Conservation (phyloP, 2,888 invertebrate genomes). For the Dryobota labecula region DNA sequence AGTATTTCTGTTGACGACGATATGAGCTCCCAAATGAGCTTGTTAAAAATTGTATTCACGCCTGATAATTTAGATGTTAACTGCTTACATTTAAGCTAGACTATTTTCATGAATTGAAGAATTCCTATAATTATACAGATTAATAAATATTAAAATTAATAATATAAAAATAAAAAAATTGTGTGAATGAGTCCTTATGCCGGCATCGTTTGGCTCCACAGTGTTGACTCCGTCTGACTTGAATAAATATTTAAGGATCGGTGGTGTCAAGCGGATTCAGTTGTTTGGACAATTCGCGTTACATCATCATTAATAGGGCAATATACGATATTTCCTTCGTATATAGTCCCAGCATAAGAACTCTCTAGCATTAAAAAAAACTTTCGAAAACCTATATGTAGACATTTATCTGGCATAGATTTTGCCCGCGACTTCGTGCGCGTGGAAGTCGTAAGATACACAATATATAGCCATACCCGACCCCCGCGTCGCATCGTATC, state of each 20-base stretch:
- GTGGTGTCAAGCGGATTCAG: conserved; percentile 80
- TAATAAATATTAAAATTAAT: not conserved
- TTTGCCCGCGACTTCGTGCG: too few species aligned
- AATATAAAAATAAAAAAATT: not conserved
- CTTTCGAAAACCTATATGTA: not conserved
- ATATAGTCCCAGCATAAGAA: not conserved
- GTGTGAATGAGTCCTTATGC: conserved; percentile 60
- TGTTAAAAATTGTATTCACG: not conserved
- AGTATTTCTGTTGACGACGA: not conserved
- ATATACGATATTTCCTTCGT: conserved; percentile 15
- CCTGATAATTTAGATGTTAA: not conserved
- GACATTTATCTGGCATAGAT: too few species aligned
- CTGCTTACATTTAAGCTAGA: not conserved
- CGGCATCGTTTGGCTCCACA: conserved; percentile 38
- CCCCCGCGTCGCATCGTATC: too few species aligned
- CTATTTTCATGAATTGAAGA: not conserved
- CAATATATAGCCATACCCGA: too few species aligned
- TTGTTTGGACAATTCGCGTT: conserved; percentile 73
- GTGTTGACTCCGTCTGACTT: conserved; percentile 63
- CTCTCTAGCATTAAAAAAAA: not conserved
- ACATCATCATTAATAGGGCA: conserved; percentile 73
- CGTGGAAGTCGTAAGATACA: too few species aligned
- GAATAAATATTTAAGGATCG: conserved; percentile 77
- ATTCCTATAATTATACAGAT: not conserved
- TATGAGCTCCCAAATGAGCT: not conserved